phyloP scores from a whole-genome alignment of 2,797 vertebrate genomes.

The Clangula hyemalis region DNA sequence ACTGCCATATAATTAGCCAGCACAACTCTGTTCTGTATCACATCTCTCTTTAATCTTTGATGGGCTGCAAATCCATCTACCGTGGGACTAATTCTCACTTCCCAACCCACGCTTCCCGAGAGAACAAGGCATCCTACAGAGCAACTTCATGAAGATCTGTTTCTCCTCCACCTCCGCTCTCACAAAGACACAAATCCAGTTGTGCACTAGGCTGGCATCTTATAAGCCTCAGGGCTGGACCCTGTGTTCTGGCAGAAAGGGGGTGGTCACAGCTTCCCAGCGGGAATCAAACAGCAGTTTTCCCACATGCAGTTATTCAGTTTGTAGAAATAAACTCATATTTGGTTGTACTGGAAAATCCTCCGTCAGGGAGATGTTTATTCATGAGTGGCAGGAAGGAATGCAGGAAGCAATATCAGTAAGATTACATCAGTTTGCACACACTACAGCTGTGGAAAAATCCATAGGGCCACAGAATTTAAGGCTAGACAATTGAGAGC shows the following conservation, averaged over 20 bases:
- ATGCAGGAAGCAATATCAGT: neutral
- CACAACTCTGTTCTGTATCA: neutral
- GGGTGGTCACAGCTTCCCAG: rapidly evolving
- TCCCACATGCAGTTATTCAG: neutral
- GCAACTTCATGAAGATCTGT: neutral
- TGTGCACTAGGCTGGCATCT: neutral
- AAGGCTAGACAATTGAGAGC: neutral
- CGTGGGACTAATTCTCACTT: neutral
- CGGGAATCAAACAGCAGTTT: neutral
- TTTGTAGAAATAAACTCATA: neutral
- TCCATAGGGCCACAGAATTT: neutral
- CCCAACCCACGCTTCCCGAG: slow-evolving; percentile 31
- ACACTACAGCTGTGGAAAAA: neutral
- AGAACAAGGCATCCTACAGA: neutral
- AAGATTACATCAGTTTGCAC: neutral
- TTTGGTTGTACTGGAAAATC: neutral
- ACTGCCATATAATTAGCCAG: neutral
- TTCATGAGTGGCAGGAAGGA: neutral
- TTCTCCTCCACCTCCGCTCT: neutral
- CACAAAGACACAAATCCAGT: neutral
- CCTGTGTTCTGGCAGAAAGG: neutral
- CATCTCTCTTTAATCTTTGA: slow-evolving; percentile 40
- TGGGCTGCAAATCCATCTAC: slow-evolving; percentile 12
- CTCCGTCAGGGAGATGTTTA: neutral
- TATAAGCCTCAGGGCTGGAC: neutral